Evolutionary conservation across 2,888 invertebrate species (phyloP).

Genomic region (Dasysyrphus tricinctus): DNA sequence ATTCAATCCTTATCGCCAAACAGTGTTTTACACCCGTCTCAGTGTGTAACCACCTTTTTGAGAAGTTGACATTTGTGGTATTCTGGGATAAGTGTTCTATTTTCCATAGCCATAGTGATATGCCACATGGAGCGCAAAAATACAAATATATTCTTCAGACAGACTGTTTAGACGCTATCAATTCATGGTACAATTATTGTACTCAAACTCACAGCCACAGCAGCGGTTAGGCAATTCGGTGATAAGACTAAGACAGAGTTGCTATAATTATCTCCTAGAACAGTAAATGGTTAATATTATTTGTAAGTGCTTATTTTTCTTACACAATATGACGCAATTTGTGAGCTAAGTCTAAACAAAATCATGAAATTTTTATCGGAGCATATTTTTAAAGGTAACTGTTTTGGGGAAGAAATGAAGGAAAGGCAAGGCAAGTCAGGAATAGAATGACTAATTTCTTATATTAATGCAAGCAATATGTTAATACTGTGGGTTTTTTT

Average conservation of each 20-base stretch:
- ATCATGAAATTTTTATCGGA: background rate
- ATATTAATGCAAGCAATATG: no score
- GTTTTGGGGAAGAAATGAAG: background rate
- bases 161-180: slow-evolving; percentile 47
- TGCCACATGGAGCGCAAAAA: slow-evolving; percentile 15
- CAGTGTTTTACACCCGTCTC: slow-evolving; percentile 34
- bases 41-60: slow-evolving; percentile 48
- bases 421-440: no score
- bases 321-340: background rate
- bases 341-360: background rate
- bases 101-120: background rate
- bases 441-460: background rate
- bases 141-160: slow-evolving; percentile 19
- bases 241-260: slow-evolving; percentile 36
- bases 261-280: background rate
- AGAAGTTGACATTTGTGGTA: slow-evolving; percentile 51
- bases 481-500: no score
- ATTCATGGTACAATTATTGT: slow-evolving; percentile 10
- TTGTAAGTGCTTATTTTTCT: background rate
- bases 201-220: slow-evolving; percentile 33
- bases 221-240: slow-evolving; percentile 55
- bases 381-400: background rate
- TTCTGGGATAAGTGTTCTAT: background rate
- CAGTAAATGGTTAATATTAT: background rate
- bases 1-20: slow-evolving; percentile 64